These are phyloP conservation scores for Lasioglossum figueresi DNA, from an alignment of 2,888 invertebrate species.

Conservation along the genomic window DNA sequence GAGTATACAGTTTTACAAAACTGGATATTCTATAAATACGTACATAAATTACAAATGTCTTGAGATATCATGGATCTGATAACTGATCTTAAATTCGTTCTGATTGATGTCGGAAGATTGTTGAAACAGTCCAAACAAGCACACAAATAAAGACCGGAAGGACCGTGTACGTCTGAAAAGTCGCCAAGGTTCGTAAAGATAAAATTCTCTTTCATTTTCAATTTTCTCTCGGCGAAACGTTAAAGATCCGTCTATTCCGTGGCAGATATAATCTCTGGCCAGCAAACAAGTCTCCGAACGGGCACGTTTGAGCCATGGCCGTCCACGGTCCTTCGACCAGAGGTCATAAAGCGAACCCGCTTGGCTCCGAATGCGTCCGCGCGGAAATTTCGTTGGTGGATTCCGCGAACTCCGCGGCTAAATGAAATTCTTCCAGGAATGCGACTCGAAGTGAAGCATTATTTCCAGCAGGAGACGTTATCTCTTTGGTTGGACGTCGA, in stretches of 20 bases:
- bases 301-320: not conserved
- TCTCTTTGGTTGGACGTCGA: slow-evolving; percentile 29
- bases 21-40: too few species aligned
- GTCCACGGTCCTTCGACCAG: not conserved
- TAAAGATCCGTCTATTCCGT: not conserved
- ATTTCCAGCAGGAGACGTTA: slow-evolving; percentile 49
- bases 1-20: too few species aligned
- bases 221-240: not conserved
- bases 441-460: slow-evolving; percentile 36
- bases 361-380: not conserved
- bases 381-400: slow-evolving; percentile 22
- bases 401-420: slow-evolving; percentile 29
- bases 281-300: slow-evolving; percentile 10
- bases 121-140: not conserved
- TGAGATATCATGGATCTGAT: not conserved
- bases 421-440: slow-evolving; percentile 38
- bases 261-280: slow-evolving; percentile 4
- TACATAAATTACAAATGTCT: too few species aligned
- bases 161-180: not conserved
- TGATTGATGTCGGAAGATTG: not conserved
- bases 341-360: not conserved
- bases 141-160: not conserved
- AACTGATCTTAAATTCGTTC: not conserved
- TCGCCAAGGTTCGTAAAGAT: not conserved
- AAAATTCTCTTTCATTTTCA: slow-evolving; percentile 12